Base-by-base conservation (phyloP, 1,140 invertebrate species). In the Lepidurus couesii region DNA sequence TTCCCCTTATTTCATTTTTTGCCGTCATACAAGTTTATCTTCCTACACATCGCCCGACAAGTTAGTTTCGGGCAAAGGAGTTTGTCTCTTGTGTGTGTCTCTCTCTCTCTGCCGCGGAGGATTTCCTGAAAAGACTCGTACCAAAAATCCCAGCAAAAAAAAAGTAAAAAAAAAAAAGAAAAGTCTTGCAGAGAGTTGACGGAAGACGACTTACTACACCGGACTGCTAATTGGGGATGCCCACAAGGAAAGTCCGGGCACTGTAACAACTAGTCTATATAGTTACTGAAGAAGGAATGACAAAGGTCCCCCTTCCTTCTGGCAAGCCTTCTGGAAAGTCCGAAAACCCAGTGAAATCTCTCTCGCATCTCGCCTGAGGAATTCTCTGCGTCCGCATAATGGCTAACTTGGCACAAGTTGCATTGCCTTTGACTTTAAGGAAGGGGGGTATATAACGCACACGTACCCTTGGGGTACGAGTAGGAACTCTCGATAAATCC, bases 21-120 rank as follows among this genome's bases (percentile, higher is more conserved):
- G 16, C 53, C 53, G 53, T 65, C 53, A 65, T 65, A 65, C 53
- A 65, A 65, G 53, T 65, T 65, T 65, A 65, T 65, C 53, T 65
- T 65, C 53, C 53, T 65, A 13, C 53, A 65, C 53, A 65, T 65
- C 53, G 21, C 53, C 21, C n/a, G 6, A 21, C 53, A 21, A 21
- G 53, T 65, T 65, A 65, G 53, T 65, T 34, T 4, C 53, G 53
- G 8, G 16, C 21, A 65, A 65, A 65, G 53, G 53, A 65, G 53
- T 65, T 65, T 65, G 53, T 21, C 21, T 21, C 16, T n/a, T 65
- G 53, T 65, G 13, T 65, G 13, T 53, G 13, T 21, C 47, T 65
- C 47, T 65, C 47, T 10, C 45, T 47, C 10, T 65, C 6, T 16
- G 53, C 0, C 53, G 53, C 8, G 53, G 53, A 65, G 21, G 21